A percentile compares a stretch with the other conserved stretches of the same genome.
Conservation (phyloP, 2,888 invertebrate species). For the Smittia sp. region DNA sequence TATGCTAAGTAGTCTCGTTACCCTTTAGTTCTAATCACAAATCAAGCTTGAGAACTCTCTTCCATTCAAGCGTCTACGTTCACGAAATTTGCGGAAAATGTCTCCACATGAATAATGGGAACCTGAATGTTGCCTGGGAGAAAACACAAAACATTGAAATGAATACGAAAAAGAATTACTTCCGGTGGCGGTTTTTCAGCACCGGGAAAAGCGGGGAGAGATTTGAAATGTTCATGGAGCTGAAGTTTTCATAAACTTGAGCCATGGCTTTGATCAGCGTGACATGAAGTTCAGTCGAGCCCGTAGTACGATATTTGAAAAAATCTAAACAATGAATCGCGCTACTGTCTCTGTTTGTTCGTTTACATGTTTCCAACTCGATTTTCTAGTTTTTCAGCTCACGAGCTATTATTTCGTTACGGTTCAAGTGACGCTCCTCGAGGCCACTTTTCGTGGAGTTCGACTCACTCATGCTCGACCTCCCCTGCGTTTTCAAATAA, state of each 20-base stretch:
- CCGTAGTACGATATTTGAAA: background rate
- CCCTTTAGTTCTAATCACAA: too few relatives aligned
- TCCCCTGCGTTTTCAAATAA: background rate
- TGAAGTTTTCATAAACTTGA: background rate
- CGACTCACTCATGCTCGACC: background rate
- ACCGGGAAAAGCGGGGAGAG: background rate
- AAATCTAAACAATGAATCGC: background rate
- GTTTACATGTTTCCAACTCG: background rate
- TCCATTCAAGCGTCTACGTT: too few relatives aligned
- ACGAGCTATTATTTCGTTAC: background rate
- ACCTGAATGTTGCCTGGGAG: too few relatives aligned
- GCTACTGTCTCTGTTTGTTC: background rate
- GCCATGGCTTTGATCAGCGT: too few relatives aligned
- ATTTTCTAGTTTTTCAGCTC: background rate
- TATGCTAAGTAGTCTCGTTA: too few relatives aligned
- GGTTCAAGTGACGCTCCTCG: background rate
- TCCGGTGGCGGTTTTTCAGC: background rate
- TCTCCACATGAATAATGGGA: too few relatives aligned
- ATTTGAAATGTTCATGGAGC: background rate
- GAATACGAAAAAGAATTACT: conserved; percentile 1
- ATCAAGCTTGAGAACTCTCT: too few relatives aligned
- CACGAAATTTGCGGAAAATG: too few relatives aligned
- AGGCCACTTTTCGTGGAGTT: background rate
- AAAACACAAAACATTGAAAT: too few relatives aligned
- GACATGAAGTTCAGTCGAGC: background rate